These are phyloP conservation scores for Perca fluviatilis DNA, from an alignment of 2,113 vertebrate genomes.

Conservation along the genomic window DNA sequence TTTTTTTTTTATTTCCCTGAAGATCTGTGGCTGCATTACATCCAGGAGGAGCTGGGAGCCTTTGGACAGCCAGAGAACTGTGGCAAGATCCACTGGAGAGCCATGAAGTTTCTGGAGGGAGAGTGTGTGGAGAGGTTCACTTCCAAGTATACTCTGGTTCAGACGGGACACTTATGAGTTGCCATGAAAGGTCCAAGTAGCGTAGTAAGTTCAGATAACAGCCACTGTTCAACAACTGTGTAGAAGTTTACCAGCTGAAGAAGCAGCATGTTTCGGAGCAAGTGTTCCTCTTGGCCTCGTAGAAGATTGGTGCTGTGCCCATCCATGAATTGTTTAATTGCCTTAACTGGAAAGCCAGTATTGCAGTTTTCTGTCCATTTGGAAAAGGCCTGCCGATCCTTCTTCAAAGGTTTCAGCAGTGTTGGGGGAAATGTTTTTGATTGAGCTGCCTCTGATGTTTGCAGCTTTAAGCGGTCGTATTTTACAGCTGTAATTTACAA, in stretches of 20 bases:
- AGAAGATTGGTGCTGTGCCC: background rate
- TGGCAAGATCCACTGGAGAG: constrained; percentile 95
- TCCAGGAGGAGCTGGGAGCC: constrained; percentile 89
- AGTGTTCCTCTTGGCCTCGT: background rate
- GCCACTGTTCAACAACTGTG: background rate
- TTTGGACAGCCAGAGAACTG: constrained; percentile 91
- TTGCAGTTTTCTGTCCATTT: background rate
- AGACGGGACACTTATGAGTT: constrained; percentile 87
- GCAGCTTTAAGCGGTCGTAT: background rate
- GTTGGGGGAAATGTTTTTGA: constrained; percentile 2
- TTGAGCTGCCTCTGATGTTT: background rate
- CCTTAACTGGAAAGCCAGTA: background rate
- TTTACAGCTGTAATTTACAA: constrained; percentile 5
- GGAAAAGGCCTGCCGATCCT: background rate
- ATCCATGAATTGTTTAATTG: background rate
- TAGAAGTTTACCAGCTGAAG: background rate
- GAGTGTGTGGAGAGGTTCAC: constrained; percentile 90
- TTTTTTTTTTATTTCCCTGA: background rate
- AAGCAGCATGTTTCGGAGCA: constrained; percentile 3
- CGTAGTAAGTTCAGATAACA: background rate
- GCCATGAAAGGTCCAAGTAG: background rate
- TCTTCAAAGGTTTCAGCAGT: constrained; percentile 7
- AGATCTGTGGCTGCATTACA: constrained; percentile 96
- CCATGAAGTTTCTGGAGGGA: constrained; percentile 92
- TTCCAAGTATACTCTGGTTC: constrained; percentile 89